These are phyloP conservation scores for Propithecus perrieri DNA, from an alignment of 2,797 vertebrate species.

Conservation along the genomic window DNA sequence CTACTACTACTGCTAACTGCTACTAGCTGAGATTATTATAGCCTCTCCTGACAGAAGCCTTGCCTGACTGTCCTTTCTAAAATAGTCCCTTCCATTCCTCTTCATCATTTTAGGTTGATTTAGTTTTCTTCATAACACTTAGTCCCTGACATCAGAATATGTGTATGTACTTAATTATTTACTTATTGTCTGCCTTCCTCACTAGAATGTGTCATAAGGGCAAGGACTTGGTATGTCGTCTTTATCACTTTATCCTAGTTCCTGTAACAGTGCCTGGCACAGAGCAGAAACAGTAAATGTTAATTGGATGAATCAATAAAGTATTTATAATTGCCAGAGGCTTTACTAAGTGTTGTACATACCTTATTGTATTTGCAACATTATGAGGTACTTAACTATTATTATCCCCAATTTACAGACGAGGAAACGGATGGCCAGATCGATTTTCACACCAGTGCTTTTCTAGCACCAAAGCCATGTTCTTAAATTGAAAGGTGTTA, in stretches of 20 bases:
- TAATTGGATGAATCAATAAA: constrained; percentile 8
- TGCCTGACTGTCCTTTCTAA: neutral
- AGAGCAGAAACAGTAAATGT: neutral
- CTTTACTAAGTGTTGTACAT: neutral
- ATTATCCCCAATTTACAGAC: neutral
- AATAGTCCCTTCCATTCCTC: neutral
- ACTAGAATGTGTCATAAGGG: neutral
- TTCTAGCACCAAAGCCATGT: neutral
- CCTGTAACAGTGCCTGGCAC: neutral
- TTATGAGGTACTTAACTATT: neutral
- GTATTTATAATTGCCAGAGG: neutral
- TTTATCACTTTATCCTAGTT: neutral
- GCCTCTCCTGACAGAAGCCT: neutral
- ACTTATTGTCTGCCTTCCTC: neutral
- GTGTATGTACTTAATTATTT: neutral
- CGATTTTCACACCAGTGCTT: neutral
- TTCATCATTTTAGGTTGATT: neutral
- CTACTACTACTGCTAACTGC: too few relatives aligned
- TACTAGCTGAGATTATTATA: neutral
- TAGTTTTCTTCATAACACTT: neutral
- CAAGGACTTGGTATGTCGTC: neutral
- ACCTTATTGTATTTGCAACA: neutral
- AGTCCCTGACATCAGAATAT: neutral
- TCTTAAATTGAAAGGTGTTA: constrained; percentile 30
- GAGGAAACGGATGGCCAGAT: neutral